Percentiles rank a stretch among this genome's conserved stretches.
Evolutionary conservation across 2,113 vertebrate species (phyloP).

Genomic region (Corythaixoides concolor): DNA sequence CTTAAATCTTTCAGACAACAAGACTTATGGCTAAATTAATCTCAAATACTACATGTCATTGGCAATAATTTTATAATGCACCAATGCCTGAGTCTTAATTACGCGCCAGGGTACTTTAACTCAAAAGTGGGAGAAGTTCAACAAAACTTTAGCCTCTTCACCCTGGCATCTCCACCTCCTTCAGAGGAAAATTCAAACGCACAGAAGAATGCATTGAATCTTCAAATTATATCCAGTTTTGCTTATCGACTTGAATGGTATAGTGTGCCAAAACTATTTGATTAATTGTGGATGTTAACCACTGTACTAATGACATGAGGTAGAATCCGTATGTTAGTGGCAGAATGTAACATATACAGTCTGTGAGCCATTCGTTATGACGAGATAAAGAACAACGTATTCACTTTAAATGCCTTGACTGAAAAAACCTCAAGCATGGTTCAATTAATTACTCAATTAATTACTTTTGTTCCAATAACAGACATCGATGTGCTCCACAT

Average conservation of each 20-base stretch:
- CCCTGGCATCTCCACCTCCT: not conserved
- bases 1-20: conserved; percentile 25
- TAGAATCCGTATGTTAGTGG: not conserved
- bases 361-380: not conserved
- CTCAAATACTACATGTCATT: not conserved
- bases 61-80: not conserved
- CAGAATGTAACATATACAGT: not conserved
- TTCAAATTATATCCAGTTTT: not conserved
- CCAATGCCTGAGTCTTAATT: not conserved
- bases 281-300: not conserved
- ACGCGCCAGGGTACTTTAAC: not conserved
- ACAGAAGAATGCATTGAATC: not conserved
- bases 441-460: conserved; percentile 25
- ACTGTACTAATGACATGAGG: not conserved
- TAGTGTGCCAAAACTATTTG: not conserved
- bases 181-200: not conserved
- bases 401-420: not conserved
- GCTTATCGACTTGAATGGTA: not conserved
- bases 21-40: conserved; percentile 29
- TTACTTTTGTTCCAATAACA: not conserved
- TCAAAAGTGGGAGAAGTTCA: not conserved
- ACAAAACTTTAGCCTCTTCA: not conserved
- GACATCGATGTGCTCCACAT: not conserved
- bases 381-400: not conserved
- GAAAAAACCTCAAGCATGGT: not conserved